Evolutionary conservation across 1,140 invertebrate species (phyloP), one percentile per base, ranked within the genome.

Genomic region (Heliconius hewitsoni): DNA sequence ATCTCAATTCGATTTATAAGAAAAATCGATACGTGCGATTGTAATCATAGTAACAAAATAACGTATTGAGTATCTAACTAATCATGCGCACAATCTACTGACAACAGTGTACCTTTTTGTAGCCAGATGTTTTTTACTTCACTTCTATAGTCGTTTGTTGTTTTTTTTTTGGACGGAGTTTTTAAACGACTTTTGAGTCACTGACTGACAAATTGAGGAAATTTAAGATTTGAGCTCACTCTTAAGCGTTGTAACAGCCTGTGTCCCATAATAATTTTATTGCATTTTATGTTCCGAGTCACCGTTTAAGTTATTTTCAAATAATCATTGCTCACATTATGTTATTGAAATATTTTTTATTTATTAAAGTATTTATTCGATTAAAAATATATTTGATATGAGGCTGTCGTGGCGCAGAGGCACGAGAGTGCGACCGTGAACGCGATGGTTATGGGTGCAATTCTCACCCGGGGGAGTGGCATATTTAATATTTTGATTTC

Each of bases 41-140:
- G 16, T 66, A 27, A 27, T 66, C 13, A 66, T 66, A 11, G 11
- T 66, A 66, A 66, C 6, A 66, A 66, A 66, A 66, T 66, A 9
- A 27, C 60, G 27, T 30, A 66, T 30, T 66, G 5, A 27, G 23
- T 66, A 66, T 27, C 13, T 30, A 66, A 66, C 60, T 66, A 13
- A 66, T 30, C 27, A 30, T 30, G 60, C 60, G 27, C 60, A 5
- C 60, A 30, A 30, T 18, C 60, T 66, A 23, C 57, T 60, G n/a
- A 60, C 57, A 9, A 16, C 23, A 66, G 27, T 66, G 60, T 66
- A 66, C 23, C 60, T 77, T 46, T 77, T 52, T 77, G 46, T 50
- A 9, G 80, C 82, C 80, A 82, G 81, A 37, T 75, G 73, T 72
- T 87, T 85, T 87, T 73, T 79, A 23, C n/a, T 23, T 66, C 34